Conservation (phyloP, 2,888 invertebrate genomes). For the Aelia acuminata region DNA sequence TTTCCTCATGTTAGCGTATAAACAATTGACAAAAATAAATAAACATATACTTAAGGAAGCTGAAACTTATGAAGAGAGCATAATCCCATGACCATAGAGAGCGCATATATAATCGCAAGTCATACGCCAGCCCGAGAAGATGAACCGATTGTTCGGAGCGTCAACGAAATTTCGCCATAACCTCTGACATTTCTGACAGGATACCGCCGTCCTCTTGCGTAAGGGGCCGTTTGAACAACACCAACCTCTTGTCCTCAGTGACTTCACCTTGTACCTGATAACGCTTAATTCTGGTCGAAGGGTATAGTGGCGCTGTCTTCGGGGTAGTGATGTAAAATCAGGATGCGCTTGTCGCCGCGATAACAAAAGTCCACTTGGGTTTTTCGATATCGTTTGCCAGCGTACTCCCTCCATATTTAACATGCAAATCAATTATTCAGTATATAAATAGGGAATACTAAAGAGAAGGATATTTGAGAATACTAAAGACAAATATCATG, state of each 20-base stretch:
- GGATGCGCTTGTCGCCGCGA: not conserved
- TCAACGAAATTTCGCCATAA: constrained; percentile 17
- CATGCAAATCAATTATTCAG: no score
- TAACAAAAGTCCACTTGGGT: not conserved
- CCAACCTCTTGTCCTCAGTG: not conserved
- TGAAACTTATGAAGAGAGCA: not conserved
- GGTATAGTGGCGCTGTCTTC: not conserved
- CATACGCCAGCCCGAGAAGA: not conserved
- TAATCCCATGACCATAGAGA: not conserved
- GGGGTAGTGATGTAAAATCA: not conserved
- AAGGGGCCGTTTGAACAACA: not conserved
- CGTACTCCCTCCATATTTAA: no score
- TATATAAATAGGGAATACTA: no score
- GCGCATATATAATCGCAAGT: not conserved
- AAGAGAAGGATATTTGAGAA: no score
- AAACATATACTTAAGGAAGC: not conserved
- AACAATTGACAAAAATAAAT: not conserved
- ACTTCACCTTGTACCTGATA: constrained; percentile 6
- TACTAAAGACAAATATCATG: no score
- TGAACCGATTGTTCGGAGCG: not conserved
- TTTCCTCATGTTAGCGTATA: not conserved
- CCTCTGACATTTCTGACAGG: not conserved
- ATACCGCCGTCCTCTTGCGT: not conserved
- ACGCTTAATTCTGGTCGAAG: not conserved
- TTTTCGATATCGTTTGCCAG: no score